These are phyloP conservation scores for Gobiocypris rarus DNA, from an alignment of 2,113 vertebrate genomes.

Conservation along the genomic window DNA sequence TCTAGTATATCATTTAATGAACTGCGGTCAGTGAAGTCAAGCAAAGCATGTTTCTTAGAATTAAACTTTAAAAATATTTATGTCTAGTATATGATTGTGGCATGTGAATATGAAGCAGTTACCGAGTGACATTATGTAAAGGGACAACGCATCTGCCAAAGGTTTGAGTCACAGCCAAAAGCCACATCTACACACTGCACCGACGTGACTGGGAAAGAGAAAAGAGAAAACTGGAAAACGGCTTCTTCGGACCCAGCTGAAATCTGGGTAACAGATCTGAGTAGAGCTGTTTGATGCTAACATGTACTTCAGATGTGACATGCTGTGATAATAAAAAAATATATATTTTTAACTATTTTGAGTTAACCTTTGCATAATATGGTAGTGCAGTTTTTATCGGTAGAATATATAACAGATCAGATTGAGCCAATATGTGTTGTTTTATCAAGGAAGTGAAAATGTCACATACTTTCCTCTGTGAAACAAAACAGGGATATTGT, in stretches of 20 bases:
- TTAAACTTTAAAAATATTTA: background rate
- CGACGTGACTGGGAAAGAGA: background rate
- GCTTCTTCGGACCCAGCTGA: background rate
- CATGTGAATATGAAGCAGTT: background rate
- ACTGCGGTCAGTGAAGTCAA: background rate
- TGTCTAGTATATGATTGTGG: too few species aligned
- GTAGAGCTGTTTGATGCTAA: constrained; percentile 4
- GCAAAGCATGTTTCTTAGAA: background rate
- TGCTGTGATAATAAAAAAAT: background rate
- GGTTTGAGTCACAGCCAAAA: background rate
- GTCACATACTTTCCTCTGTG: background rate
- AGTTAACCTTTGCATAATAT: background rate
- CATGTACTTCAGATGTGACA: constrained; percentile 22
- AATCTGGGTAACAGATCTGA: constrained; percentile 30
- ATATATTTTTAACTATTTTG: background rate
- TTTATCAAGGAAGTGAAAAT: background rate
- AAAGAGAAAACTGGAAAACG: background rate
- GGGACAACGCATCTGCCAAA: background rate
- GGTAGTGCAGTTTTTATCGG: background rate
- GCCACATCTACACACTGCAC: background rate
- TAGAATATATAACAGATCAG: background rate
- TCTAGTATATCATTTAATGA: background rate
- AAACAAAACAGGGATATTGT: background rate
- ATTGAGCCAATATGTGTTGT: background rate
- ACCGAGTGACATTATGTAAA: background rate